Evolutionary conservation across 2,888 invertebrate genomes (phyloP).

Genomic region (Drosophila neonasuta): DNA sequence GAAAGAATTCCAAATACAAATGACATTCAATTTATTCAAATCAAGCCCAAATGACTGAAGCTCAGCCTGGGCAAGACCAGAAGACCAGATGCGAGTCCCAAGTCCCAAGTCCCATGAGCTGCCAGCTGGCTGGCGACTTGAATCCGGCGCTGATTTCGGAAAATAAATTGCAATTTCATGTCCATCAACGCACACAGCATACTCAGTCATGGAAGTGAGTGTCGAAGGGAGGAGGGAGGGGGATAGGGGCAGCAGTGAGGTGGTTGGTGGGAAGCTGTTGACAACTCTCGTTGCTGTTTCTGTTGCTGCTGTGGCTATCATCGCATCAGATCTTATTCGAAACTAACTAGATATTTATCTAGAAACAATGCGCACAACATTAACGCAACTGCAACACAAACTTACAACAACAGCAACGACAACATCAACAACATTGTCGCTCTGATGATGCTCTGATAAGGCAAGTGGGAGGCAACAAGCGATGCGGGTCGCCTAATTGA

Average conservation of each 20-base stretch:
- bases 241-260: conserved; percentile 8
- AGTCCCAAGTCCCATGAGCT: conserved; percentile 49
- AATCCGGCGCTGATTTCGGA: conserved; percentile 64
- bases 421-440: conserved; percentile 18
- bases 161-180: conserved; percentile 78
- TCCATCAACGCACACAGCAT: conserved; percentile 59
- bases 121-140: conserved; percentile 46
- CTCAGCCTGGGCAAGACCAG: conserved; percentile 3
- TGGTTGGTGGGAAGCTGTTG: conserved; percentile 22
- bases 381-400: conserved; percentile 51
- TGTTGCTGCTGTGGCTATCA: conserved; percentile 50
- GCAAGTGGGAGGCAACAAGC: conserved; percentile 44
- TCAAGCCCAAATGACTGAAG: conserved; percentile 65
- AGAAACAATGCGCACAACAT: conserved; percentile 58
- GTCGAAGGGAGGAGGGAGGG: neutral
- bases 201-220: conserved; percentile 26
- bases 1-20: conserved; percentile 71
- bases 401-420: conserved; percentile 21
- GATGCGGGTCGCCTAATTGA: conserved; percentile 71
- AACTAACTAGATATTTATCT: conserved; percentile 40
- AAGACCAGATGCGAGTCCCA: conserved; percentile 6
- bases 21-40: conserved; percentile 78
- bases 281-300: conserved; percentile 23
- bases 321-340: conserved; percentile 46
- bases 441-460: conserved; percentile 44